Evolutionary conservation across 2,113 vertebrate species (phyloP), one percentile per base, ranked within the genome.

Genomic region (Pteronura brasiliensis): DNA sequence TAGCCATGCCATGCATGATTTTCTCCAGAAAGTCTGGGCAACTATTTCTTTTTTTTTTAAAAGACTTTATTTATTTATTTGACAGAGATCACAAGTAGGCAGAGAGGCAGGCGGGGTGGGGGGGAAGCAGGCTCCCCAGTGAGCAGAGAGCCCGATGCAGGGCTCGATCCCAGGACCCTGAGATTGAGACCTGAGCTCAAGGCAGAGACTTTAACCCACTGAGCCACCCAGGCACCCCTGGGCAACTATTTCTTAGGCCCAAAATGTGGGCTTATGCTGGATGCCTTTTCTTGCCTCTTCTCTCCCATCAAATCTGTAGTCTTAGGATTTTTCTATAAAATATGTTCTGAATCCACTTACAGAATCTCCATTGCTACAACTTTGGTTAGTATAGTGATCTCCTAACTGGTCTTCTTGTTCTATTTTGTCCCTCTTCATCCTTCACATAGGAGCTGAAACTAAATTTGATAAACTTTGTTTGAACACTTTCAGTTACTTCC

Each of bases 271-370:
- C 63, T 42, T 93, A 49, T 52, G 17, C 7, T 90, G 89, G 15
- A 84, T 59, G 77, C 29, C 36, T 88, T 34, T 85, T 83, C 29
- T 77, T 72, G 18, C 17, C 12, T 92, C 39, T 42, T 90, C 21
- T 79, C 17, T 91, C 27, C 34, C 47, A 36, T 47, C 42, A 63
- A 74, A 71, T 77, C 9, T 20, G 36, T 88, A 55, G 14, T 85
- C 47, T 97, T 88, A 52, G 85, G 6, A 7, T 59, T 95, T 93
- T 74, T 57, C 74, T 97, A 27, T 47, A 82, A 87, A 82, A 59
- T 82, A 59, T 74, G 61, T 72, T 93, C 42, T 90, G 67, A 93
- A 91, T 92, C 47, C 90, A 44, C 36, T 63, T 95, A 55, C 0
- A 49, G 61, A 52, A 44, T 82, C 13, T 89, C 6, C 14, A 90